Percentiles rank a stretch among this genome's conserved stretches.
Evolutionary conservation across 1,140 invertebrate genomes (phyloP).

Genomic region (Sipha flava): DNA sequence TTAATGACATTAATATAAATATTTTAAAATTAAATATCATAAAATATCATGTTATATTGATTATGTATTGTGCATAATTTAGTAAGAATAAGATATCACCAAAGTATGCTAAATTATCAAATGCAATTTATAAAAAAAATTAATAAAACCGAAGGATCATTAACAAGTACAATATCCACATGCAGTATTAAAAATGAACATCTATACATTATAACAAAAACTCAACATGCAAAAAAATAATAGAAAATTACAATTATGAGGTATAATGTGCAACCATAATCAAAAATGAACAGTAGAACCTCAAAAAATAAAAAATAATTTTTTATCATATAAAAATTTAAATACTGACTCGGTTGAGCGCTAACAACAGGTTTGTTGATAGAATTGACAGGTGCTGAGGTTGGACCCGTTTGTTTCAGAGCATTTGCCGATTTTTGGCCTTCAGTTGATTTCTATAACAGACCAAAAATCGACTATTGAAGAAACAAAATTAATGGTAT

Average conservation of each 20-base stretch:
- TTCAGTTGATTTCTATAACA: slow-evolving; percentile 26
- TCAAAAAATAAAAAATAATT: neutral
- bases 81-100: neutral
- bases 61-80: neutral
- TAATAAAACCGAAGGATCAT: neutral
- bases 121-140: neutral
- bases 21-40: no score
- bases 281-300: neutral
- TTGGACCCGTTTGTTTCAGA: slow-evolving; percentile 19
- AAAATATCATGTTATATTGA: neutral
- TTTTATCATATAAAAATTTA: neutral
- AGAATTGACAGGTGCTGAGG: slow-evolving; percentile 8
- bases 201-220: neutral
- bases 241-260: neutral
- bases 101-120: neutral
- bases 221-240: neutral
- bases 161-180: neutral
- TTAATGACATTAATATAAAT: no score
- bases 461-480: slow-evolving; percentile 10
- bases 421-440: slow-evolving; percentile 18
- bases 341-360: slow-evolving; percentile 22
- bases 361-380: slow-evolving; percentile 22
- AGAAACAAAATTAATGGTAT: neutral
- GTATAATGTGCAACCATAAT: neutral
- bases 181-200: neutral